Conservation (phyloP, 2,888 invertebrate species). For the Macropis europaea region DNA sequence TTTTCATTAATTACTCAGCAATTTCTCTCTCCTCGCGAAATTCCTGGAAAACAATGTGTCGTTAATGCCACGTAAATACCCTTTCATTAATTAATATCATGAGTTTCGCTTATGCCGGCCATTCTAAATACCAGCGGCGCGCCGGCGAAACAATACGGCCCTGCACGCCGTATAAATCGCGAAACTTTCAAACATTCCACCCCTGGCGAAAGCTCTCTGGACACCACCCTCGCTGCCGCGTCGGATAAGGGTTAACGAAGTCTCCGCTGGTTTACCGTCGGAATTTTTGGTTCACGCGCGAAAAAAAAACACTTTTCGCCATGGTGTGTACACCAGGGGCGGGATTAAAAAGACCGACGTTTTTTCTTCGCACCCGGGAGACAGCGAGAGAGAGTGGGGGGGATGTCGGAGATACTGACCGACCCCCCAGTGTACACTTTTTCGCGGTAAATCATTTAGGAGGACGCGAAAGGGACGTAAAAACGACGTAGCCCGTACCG, state of each 20-base stretch:
- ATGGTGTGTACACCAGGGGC: conserved; percentile 20
- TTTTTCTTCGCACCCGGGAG: conserved; percentile 32
- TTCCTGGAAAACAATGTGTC: conserved; percentile 24
- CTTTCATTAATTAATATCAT: conserved; percentile 40
- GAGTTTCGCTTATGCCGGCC: conserved; percentile 20
- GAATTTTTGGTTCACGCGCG: conserved; percentile 43
- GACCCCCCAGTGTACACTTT: conserved; percentile 29
- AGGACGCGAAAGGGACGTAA: conserved; percentile 51
- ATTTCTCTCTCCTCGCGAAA: neutral
- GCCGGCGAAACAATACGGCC: conserved; percentile 27
- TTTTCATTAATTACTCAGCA: conserved; percentile 20
- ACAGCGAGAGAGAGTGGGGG: neutral
- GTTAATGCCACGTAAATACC: conserved; percentile 40
- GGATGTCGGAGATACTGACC: conserved; percentile 38
- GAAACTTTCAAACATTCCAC: conserved; percentile 47
- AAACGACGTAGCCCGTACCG: conserved; percentile 59
- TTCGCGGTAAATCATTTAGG: conserved; percentile 69
- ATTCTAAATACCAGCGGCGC: conserved; percentile 20
- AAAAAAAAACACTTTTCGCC: conserved; percentile 49
- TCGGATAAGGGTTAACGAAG: conserved; percentile 43
- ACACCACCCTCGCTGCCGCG: conserved; percentile 2
- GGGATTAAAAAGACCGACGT: conserved; percentile 52
- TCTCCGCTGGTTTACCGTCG: conserved; percentile 41
- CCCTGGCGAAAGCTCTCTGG: neutral
- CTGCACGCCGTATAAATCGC: conserved; percentile 39